Base-by-base conservation (phyloP, 2,888 invertebrate species). In the Leuctra nigra region DNA sequence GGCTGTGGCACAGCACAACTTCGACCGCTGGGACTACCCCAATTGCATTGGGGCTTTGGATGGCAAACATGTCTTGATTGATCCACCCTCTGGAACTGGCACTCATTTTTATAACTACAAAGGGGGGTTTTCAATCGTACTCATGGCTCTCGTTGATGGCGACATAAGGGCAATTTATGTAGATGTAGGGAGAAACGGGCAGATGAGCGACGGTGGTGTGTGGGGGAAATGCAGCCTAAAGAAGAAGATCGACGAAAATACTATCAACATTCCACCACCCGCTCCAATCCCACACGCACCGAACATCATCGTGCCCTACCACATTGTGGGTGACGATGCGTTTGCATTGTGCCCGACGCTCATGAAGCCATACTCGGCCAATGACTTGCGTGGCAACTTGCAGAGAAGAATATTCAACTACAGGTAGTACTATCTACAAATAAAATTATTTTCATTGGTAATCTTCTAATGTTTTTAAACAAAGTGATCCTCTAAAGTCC, bases 1-100 rank as follows among this genome's bases (percentile, higher is more conserved):
- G 41, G 41, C 14, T 16, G 16, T 48, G 20, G 25, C 48, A 3
- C 13, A 23, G 16, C 16, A 33, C 16, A 29, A 48, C 16, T 48
- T 14, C 23, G 54, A 54, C 20, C 33, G 24, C 13, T 41, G 44
- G 44, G 14, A 65, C 58, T 66, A 65, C 61, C 66, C 63, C 33
- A 61, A 65, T 59, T 66, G 65, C 59, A 62, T 65, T 47, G 66
- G 64, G 54, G 66, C 66, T 25, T 53, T 64, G 13, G 64, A 66
- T 57, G 66, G 66, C 11, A 66, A 65, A 62, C 65, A 67, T 53
- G 63, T 66, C 18, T 57, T 64, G 58, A 47, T 64, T 6, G 58
- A 61, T 39, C 57, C 61, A 52, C 64, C 66, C 41, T 48, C 56
- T 41, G 22, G 62, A 53, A 63, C 61, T 54, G 64, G 64, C 44